Percentiles rank a stretch among this genome's conserved stretches.
phyloP scores from a whole-genome alignment of 2,888 invertebrate genomes.

The Chymomyza fuscimana region DNA sequence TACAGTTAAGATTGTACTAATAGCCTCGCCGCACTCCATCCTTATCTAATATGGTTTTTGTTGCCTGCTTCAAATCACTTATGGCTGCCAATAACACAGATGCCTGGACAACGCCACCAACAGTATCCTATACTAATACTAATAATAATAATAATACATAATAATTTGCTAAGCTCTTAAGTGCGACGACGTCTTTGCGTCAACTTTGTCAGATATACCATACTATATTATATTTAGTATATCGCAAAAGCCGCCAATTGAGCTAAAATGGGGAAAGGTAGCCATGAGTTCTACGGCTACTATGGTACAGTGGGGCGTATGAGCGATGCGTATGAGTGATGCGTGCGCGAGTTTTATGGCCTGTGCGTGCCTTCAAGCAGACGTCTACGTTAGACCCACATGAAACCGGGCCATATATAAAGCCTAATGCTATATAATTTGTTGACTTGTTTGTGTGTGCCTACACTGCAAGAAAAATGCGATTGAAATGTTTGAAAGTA shows the following conservation, averaged over 20 bases:
- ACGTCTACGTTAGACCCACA: slow-evolving; percentile 17
- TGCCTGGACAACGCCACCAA: neutral
- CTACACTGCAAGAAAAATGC: slow-evolving; percentile 45
- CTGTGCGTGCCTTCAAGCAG: slow-evolving; percentile 50
- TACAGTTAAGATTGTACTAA: slow-evolving; percentile 55
- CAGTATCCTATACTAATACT: slow-evolving; percentile 32
- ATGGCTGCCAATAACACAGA: slow-evolving; percentile 60
- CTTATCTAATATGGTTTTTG: neutral
- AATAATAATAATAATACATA: slow-evolving; percentile 43
- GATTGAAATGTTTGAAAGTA: too few species aligned
- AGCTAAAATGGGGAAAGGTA: neutral
- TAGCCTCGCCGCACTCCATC: neutral
- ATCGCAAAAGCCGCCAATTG: slow-evolving; percentile 11
- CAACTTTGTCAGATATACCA: slow-evolving; percentile 53
- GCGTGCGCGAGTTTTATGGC: slow-evolving; percentile 55
- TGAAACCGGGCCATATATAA: slow-evolving; percentile 25
- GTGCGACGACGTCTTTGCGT: slow-evolving; percentile 40
- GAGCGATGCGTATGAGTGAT: slow-evolving; percentile 64
- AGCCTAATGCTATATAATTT: slow-evolving; percentile 51
- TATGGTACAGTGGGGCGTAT: slow-evolving; percentile 55
- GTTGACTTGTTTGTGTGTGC: slow-evolving; percentile 58
- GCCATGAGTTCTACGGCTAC: neutral
- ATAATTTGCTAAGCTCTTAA: slow-evolving; percentile 73
- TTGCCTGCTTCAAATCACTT: slow-evolving; percentile 53
- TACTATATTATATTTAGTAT: slow-evolving; percentile 1